These are phyloP conservation scores for Poecile montanus DNA, from an alignment of 2,797 vertebrate genomes.

Conservation along the genomic window DNA sequence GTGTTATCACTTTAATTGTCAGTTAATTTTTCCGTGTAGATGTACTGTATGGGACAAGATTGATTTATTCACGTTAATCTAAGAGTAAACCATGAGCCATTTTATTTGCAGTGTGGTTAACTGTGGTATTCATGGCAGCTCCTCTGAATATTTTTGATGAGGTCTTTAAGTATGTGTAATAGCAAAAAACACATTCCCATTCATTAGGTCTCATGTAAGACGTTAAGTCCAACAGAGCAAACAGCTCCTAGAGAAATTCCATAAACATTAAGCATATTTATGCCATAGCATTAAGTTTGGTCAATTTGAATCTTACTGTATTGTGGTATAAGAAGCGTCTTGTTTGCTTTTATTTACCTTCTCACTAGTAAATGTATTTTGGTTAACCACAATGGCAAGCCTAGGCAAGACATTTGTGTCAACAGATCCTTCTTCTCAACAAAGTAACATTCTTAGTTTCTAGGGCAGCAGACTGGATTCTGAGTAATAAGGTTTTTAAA, in stretches of 20 bases:
- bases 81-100: conserved; percentile 49
- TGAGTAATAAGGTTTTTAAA: conserved; percentile 83
- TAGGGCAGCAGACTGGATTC: conserved; percentile 81
- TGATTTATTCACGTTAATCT: conserved; percentile 48
- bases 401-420: conserved; percentile 79
- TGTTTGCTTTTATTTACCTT: conserved; percentile 82
- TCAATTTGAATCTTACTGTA: conserved; percentile 74
- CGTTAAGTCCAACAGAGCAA: conserved; percentile 48
- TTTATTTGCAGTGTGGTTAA: conserved; percentile 61
- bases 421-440: conserved; percentile 78
- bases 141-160: conserved; percentile 72
- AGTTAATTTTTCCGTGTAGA: conserved; percentile 52
- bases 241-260: conserved; percentile 72
- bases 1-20: conserved; percentile 60
- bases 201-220: conserved; percentile 62
- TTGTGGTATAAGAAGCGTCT: conserved; percentile 81
- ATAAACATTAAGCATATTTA: conserved; percentile 79
- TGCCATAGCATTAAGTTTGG: conserved; percentile 72
- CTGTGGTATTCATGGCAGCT: conserved; percentile 63
- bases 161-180: conserved; percentile 66
- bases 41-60: conserved; percentile 8
- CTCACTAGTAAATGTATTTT: conserved; percentile 78
- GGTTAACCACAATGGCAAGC: conserved; percentile 82
- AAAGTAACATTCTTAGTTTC: conserved; percentile 83
- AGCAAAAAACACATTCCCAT: conserved; percentile 75